Conservation (phyloP, 2,113 vertebrate genomes). For the Prolemur simus region DNA sequence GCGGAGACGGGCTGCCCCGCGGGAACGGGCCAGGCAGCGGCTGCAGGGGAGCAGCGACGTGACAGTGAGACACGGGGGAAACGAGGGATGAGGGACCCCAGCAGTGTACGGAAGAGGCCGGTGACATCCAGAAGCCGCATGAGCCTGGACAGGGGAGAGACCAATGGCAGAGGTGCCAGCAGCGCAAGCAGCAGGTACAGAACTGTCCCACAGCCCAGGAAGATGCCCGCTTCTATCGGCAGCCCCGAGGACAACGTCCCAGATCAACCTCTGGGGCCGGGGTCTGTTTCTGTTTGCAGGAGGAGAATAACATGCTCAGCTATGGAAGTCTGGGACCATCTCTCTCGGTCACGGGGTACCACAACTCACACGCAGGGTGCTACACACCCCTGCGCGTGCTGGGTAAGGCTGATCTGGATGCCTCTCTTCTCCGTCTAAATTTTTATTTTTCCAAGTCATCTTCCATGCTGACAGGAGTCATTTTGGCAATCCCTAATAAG, state of each 20-base stretch:
- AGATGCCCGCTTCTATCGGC: not conserved
- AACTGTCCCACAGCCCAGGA: not conserved
- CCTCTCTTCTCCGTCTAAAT: not conserved
- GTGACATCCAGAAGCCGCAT: not conserved
- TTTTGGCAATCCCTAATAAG: not conserved
- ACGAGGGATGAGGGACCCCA: accelerated
- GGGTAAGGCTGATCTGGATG: not conserved
- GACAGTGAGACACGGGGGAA: not conserved
- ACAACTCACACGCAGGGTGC: not conserved
- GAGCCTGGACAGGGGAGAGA: not conserved
- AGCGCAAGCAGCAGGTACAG: not conserved
- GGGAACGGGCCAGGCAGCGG: not conserved
- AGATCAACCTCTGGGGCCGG: not conserved
- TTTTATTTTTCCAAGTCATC: not conserved
- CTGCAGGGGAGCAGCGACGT: not conserved
- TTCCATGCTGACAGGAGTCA: not conserved
- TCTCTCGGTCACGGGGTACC: not conserved
- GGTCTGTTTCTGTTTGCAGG: not conserved
- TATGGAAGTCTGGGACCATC: not conserved
- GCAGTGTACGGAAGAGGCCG: not conserved
- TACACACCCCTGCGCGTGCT: not conserved
- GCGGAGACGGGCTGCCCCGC: not conserved
- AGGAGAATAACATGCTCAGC: not conserved
- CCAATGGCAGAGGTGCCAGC: not conserved
- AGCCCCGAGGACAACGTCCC: not conserved